Percentiles rank a stretch among this genome's conserved stretches.
Evolutionary conservation across 1,140 invertebrate species (phyloP).

Genomic region (Patella vulgata): DNA sequence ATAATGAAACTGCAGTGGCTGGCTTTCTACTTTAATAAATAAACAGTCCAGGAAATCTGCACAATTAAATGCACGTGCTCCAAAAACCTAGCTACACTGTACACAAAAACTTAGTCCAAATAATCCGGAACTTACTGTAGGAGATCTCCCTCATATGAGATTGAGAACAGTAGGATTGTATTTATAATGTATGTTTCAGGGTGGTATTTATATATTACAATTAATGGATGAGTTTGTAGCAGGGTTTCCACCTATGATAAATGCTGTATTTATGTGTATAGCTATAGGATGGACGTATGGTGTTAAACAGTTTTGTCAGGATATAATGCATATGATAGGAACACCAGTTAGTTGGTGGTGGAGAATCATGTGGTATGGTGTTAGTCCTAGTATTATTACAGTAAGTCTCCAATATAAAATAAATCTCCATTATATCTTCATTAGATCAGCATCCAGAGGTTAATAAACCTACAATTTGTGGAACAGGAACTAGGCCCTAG

Average conservation of each 20-base stretch:
- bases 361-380: constrained; percentile 81
- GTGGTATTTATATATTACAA: constrained; percentile 85
- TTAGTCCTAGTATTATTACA: constrained; percentile 81
- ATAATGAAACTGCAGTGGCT: no score
- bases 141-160: no score
- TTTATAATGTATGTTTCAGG: no score
- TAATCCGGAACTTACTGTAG: no score
- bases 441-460: no score
- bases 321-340: constrained; percentile 62
- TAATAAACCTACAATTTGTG: no score
- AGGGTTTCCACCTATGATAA: constrained; percentile 84
- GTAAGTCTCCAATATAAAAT: constrained; percentile 65
- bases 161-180: no score
- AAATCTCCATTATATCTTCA: neutral
- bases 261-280: constrained; percentile 75
- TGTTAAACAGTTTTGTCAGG: constrained; percentile 48
- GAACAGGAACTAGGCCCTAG: no score
- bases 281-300: constrained; percentile 83
- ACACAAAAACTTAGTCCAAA: no score
- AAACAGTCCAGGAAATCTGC: neutral
- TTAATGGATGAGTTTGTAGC: constrained; percentile 87
- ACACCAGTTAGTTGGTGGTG: constrained; percentile 67
- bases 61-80: neutral
- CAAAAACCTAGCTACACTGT: no score
- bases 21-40: no score